A percentile compares a stretch with the other conserved stretches of the same genome.
Evolutionary conservation across 2,113 vertebrate species (phyloP).

Genomic region (Mionectes macconnelli): DNA sequence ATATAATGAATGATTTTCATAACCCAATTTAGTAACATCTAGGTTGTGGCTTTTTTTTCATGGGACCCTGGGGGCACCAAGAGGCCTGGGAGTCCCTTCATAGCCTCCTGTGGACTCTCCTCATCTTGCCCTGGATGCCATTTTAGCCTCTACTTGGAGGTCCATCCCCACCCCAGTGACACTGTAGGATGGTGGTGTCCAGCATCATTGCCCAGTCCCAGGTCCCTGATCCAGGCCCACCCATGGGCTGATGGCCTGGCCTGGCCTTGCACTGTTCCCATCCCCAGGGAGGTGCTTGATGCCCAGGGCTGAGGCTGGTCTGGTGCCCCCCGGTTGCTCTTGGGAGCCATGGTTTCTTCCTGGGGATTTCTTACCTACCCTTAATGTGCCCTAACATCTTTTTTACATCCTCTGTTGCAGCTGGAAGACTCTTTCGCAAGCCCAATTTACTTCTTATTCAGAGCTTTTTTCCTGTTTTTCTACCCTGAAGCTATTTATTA

Average conservation of each 20-base stretch:
- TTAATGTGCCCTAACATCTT: accelerated
- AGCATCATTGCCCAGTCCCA: neutral
- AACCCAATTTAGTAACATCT: neutral
- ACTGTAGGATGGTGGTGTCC: neutral
- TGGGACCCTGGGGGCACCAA: neutral
- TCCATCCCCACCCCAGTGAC: neutral
- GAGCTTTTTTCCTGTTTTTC: neutral
- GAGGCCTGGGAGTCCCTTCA: neutral
- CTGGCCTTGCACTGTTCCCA: accelerated
- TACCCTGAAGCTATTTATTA: neutral
- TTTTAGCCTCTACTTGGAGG: neutral
- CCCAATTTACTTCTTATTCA: neutral
- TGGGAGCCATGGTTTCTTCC: neutral
- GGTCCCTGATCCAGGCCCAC: accelerated
- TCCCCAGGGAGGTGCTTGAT: no score
- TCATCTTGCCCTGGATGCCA: accelerated
- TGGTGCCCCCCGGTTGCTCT: accelerated
- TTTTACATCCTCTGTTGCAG: neutral
- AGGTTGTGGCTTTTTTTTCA: neutral
- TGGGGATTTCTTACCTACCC: neutral
- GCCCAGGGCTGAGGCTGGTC: accelerated
- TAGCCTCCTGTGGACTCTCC: accelerated
- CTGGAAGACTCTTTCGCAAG: neutral
- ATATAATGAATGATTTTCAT: neutral
- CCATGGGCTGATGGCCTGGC: neutral